phyloP scores from a whole-genome alignment of 2,113 vertebrate species.

The Nipponia nippon region DNA sequence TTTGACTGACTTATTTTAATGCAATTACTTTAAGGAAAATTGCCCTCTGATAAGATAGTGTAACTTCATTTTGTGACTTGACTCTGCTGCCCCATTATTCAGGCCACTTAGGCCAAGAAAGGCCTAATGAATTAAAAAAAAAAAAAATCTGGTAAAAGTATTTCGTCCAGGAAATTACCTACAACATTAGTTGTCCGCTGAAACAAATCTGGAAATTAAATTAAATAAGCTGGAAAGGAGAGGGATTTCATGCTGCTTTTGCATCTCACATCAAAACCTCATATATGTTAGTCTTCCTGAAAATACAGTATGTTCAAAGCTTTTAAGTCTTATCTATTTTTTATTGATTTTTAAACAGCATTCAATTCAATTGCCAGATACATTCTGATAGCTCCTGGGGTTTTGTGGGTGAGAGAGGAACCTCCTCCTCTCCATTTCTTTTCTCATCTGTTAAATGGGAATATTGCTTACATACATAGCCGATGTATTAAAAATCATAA shows the following conservation, averaged over 20 bases:
- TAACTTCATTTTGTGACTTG: not conserved
- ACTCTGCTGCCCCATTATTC: not conserved
- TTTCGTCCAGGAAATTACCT: slow-evolving; percentile 12
- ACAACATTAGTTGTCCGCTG: not conserved
- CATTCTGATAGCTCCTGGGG: not conserved
- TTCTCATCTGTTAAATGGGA: not conserved
- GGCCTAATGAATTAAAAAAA: not conserved
- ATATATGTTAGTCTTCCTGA: not conserved
- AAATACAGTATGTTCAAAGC: not conserved
- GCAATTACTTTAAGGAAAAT: not conserved
- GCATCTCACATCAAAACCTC: not conserved
- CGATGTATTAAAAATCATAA: not conserved
- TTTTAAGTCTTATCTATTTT: not conserved
- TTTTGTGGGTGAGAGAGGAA: not conserved
- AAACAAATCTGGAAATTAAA: slow-evolving; percentile 16
- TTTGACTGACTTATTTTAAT: not conserved
- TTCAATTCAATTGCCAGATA: not conserved
- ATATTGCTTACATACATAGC: not conserved
- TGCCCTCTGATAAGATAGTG: not conserved
- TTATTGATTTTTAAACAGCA: not conserved
- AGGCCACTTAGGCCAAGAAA: not conserved
- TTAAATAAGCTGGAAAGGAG: not conserved
- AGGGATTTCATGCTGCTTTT: not conserved
- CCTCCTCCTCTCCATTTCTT: not conserved
- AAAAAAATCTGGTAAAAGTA: not conserved